Percentiles rank a stretch among this genome's conserved stretches.
Evolutionary conservation across 2,113 vertebrate genomes (phyloP).

Genomic region (Hippocampus comes): DNA sequence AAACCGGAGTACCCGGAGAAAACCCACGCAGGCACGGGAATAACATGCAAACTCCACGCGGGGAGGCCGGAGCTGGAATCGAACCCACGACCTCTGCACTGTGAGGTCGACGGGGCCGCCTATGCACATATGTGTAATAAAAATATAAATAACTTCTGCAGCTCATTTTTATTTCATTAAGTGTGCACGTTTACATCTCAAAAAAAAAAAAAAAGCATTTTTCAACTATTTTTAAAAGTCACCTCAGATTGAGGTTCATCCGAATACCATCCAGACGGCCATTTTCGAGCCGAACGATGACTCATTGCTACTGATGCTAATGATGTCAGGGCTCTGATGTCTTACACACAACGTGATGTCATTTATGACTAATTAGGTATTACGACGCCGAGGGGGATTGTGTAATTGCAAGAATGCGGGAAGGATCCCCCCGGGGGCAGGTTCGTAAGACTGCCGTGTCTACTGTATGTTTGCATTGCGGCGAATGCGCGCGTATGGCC

Average conservation of each 20-base stretch:
- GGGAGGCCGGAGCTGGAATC: no score
- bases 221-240: no score
- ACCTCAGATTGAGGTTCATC: neutral
- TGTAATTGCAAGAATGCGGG: neutral
- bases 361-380: neutral
- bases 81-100: no score
- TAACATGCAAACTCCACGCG: no score
- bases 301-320: neutral
- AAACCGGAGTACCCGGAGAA: no score
- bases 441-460: neutral
- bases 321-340: constrained; percentile 4
- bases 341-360: neutral
- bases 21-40: no score
- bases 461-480: neutral
- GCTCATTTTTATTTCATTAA: no score
- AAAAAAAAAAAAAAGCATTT: no score
- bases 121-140: no score
- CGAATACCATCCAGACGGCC: neutral
- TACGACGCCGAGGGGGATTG: neutral
- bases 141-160: no score
- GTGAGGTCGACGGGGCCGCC: no score
- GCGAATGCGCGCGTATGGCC: neutral
- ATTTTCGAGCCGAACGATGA: neutral
- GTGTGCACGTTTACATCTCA: no score
- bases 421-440: neutral